These are phyloP conservation scores for Fragum fragum DNA, from an alignment of 2,888 invertebrate species.

Conservation along the genomic window DNA sequence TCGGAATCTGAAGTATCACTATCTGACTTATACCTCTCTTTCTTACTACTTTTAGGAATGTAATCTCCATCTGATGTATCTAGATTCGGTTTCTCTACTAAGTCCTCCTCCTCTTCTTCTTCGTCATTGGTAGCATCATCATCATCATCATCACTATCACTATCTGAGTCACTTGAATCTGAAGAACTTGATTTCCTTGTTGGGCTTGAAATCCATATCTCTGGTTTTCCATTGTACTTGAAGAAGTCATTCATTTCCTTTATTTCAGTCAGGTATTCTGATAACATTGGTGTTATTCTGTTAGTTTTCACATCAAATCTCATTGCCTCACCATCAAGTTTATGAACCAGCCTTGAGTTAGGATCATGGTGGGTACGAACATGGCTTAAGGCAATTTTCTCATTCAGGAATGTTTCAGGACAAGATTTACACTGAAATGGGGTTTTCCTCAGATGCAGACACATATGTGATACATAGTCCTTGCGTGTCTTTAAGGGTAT, in stretches of 20 bases:
- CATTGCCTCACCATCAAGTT: constrained; percentile 55
- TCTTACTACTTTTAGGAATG: background rate
- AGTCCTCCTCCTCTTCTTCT: constrained; percentile 29
- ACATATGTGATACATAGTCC: constrained; percentile 46
- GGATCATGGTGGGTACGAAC: constrained; percentile 44
- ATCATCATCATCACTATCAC: background rate
- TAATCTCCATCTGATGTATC: constrained; percentile 31
- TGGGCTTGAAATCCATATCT: constrained; percentile 35
- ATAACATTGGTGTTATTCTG: constrained; percentile 43
- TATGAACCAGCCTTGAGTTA: constrained; percentile 41
- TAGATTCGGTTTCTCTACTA: background rate
- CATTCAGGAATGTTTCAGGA: constrained; percentile 42
- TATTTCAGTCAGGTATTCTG: constrained; percentile 52
- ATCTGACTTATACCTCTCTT: background rate
- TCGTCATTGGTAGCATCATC: constrained; percentile 33
- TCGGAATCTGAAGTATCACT: background rate
- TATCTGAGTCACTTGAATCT: background rate
- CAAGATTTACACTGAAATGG: constrained; percentile 53
- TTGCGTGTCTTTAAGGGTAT: constrained; percentile 37
- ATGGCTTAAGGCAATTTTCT: constrained; percentile 52
- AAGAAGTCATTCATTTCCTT: constrained; percentile 57
- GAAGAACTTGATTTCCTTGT: background rate
- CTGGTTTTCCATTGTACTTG: constrained; percentile 44
- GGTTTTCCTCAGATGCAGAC: constrained; percentile 43
- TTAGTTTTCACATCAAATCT: constrained; percentile 60